Base-by-base conservation (phyloP, 2,888 invertebrate species). In the Morinoia aosen region DNA sequence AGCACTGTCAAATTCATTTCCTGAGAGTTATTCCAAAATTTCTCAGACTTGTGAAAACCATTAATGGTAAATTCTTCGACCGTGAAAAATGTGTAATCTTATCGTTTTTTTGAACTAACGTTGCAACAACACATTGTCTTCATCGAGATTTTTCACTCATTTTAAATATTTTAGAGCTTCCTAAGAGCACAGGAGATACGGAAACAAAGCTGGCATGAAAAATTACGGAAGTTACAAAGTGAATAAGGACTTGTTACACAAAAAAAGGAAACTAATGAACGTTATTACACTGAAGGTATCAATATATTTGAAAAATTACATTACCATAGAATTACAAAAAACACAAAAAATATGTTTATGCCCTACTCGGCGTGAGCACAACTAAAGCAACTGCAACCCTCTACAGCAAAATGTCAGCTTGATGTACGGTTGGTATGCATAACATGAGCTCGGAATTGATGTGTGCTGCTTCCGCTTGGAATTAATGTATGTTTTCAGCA, bases 401-500 rank as follows among this genome's bases (percentile, higher is more conserved):
- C 25, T 10, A 33, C 33, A 33, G 76, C 25, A 76, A 76, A 76
- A 76, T 76, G 33, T 33, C 76, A 33, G 76, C 33, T 76, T 76
- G 76, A 76, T 33, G 76, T 33, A 76, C 76, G 76, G 76, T 76
- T 76, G 76, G 90, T 48, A 90, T 90, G 90, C 90, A 90, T 90
- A 90, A 90, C 48, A 90, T 76, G 76, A 39, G 48, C 90, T 90
- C 14, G 90, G 48, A 90, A 90, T 90, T 90, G 90, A 90, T 90
- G 90, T 19, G 48, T 39, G 90, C 90, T 48, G 90, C 90, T 48
- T 90, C 90, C 90, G 90, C 76, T 90, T 90, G 90, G 48, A 39
- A 90, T 90, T 90, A 90, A 90, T 90, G 39, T 90, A 90, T 90
- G 90, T 90, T 90, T 90, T 90, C 40, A 90, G 90, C 90, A 39